Evolutionary conservation across 2,888 invertebrate genomes (phyloP), one percentile per base, ranked within the genome.

Genomic region (Zygothrica quintamaculata): DNA sequence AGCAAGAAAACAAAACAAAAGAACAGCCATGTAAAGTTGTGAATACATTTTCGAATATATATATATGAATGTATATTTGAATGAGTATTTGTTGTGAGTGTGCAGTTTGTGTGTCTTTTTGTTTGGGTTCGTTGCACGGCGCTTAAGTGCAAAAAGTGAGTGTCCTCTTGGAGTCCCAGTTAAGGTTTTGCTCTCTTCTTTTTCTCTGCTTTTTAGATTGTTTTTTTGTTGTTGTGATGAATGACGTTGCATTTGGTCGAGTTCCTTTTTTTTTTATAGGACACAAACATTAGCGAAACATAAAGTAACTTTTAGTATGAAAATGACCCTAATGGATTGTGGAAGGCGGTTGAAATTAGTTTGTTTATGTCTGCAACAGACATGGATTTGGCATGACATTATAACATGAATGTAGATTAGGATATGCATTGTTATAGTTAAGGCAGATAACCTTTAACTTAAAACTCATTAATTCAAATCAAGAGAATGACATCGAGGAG

Each of bases 241-340:
- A 86, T 87, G 86, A 85, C 81, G 74, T 68, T 87, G 87, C 86
- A 74, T 68, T 86, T 75, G 75, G 70, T 51, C 57, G 79, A 64
- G 75, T 75, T 77, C 73, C 79, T 71, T 75, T 74, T 5, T 2
- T 22, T 5, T 70, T 78, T 82, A 84, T 74, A 77, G 71, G 71
- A 84, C 79, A 84, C 64, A 66, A 68, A 65, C 84, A 78, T 74
- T 73, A 47, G 48, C 36, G 34, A 31, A 57, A 57, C 57, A 58
- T 42, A 22, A 58, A 58, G 59, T 53, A 53, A 66, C 56, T 43
- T 47, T 59, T 60, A 62, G 67, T 61, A n/a, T n/a, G 66, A 69
- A 81, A 80, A 71, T 80, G 82, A 80, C 80, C 82, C 59, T 82
- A 80, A 80, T 80, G 82, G 82, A 79, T 79, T 79, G 65, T 76